A percentile compares a stretch with the other conserved stretches of the same genome.
These are phyloP conservation scores for Meiosimyza decipiens DNA, from an alignment of 2,888 invertebrate genomes.

Conservation along the genomic window DNA sequence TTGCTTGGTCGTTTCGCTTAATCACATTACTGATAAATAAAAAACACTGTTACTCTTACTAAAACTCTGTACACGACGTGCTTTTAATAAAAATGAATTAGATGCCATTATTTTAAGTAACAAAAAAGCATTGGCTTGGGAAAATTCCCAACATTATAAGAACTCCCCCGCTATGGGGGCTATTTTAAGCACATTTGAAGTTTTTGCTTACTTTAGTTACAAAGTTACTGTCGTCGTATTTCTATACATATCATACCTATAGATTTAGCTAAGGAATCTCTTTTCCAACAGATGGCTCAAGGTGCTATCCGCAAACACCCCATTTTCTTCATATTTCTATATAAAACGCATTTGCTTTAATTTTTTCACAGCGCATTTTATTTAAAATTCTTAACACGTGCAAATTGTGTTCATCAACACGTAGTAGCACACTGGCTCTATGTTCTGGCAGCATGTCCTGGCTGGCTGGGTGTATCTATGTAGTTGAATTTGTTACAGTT, in stretches of 20 bases:
- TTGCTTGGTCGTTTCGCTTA: constrained; percentile 60
- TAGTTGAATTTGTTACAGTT: constrained; percentile 16
- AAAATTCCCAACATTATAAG: not conserved
- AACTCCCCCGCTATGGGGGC: constrained; percentile 16
- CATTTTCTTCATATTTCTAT: not conserved
- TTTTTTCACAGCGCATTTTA: constrained; percentile 49
- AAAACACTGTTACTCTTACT: constrained; percentile 15
- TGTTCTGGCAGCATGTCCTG: not conserved
- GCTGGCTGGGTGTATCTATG: not conserved
- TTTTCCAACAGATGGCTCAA: not conserved
- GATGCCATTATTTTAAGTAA: constrained; percentile 54
- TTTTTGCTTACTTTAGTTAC: constrained; percentile 7
- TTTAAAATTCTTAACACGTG: constrained; percentile 59
- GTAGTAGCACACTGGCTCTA: constrained; percentile 1
- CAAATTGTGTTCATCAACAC: constrained; percentile 52
- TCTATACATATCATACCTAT: not conserved
- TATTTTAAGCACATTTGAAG: constrained; percentile 22
- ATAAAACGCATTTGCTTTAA: constrained; percentile 27
- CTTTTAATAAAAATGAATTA: constrained; percentile 63
- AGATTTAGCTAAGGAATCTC: not conserved
- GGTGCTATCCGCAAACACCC: not conserved
- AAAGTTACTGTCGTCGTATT: not conserved
- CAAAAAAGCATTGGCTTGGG: not conserved
- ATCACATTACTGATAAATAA: constrained; percentile 47
- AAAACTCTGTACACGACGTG: constrained; percentile 57